Evolutionary conservation across 2,888 invertebrate genomes (phyloP).

Genomic region (Gastracanthus pulcherrimus): DNA sequence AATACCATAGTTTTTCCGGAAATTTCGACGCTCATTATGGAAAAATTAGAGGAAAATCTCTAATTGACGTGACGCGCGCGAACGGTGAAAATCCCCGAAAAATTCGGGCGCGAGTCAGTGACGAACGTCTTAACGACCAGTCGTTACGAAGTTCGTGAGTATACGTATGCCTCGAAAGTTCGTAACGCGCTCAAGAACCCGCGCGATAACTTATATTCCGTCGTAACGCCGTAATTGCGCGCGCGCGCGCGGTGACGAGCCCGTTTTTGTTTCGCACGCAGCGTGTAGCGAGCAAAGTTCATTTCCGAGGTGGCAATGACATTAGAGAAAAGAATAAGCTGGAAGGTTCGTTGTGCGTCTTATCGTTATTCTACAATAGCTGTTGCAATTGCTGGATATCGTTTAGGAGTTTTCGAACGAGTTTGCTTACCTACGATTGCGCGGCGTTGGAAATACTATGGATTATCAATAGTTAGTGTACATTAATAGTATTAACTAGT

Average conservation of each 20-base stretch:
- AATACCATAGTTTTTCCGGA: background rate
- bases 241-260: background rate
- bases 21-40: background rate
- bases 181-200: background rate
- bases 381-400: background rate
- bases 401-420: background rate
- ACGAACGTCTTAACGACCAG: background rate
- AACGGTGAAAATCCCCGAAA: background rate
- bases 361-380: background rate
- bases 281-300: background rate
- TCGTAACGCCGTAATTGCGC: background rate
- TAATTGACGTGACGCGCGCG: background rate
- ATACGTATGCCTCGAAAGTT: background rate
- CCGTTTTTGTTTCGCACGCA: background rate
- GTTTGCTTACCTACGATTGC: background rate
- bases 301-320: background rate
- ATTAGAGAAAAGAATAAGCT: background rate
- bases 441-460: too few relatives aligned
- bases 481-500: too few relatives aligned
- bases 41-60: background rate
- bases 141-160: background rate
- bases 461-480: too few relatives aligned
- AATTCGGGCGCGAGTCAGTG: background rate
- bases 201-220: background rate
- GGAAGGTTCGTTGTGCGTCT: background rate